Evolutionary conservation across 1,140 invertebrate genomes (phyloP), one percentile per base, ranked within the genome.

Genomic region (Pachypsylla venusta): DNA sequence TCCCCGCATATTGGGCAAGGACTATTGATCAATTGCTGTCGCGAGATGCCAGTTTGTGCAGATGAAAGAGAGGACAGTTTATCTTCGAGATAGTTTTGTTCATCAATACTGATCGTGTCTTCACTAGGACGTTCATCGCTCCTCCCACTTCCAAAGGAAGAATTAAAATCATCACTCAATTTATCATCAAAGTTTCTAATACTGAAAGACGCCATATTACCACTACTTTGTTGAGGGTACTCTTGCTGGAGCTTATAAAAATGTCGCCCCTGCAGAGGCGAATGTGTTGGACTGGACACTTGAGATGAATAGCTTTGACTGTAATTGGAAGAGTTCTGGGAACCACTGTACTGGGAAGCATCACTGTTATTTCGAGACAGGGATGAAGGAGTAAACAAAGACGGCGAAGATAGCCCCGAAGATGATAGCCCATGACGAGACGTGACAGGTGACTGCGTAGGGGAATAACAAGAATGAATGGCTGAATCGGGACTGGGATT

Each of bases 1-100:
- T 96, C 92, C 0, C 90, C 91, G 69, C 92, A 96, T 57, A 96
- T 93, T 7, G 91, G 91, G 73, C 92, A 96, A 0, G 90, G 90
- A 65, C 89, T 93, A 68, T 83, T 84, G 59, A 84, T 84, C 4
- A 89, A 75, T 67, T 91, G 88, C 66, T 90, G 87, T 26, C 89
- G 74, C 10, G 87, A 91, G 63, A 93, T 90, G 5, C 88, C 89
- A 12, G 85, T 56, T 22, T 48, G 42, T 48, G 42, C 42, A n/a
- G 70, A 61, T 42, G 67, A 58, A 53, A 71, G 63, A 27, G 65
- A 64, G 30, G 66, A 64, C 54, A 69, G 63, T 55, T 67, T 65
- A 22, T 70, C 69, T 55, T 70, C 68, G 53, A 65, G 56, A 27
- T 58, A 48, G 4, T 48, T 48, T 48, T 48, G 42, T 48, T 48